These are phyloP conservation scores for Condylura cristata DNA, from an alignment of 2,113 vertebrate species.

Conservation along the genomic window DNA sequence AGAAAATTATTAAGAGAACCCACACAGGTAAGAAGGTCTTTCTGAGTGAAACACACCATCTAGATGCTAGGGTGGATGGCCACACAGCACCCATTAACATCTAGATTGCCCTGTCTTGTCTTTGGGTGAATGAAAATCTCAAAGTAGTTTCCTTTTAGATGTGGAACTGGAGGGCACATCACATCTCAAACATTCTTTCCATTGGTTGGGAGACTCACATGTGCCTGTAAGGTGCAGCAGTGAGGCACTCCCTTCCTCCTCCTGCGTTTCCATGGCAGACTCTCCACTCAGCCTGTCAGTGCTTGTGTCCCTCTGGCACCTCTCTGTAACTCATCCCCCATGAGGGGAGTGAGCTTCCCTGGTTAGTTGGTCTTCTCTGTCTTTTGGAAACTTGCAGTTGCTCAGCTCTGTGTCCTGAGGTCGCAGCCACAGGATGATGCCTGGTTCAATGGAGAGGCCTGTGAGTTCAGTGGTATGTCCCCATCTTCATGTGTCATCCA, in stretches of 20 bases:
- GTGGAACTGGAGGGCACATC: not conserved
- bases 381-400: not conserved
- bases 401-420: no score
- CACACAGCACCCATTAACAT: not conserved
- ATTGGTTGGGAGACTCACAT: not conserved
- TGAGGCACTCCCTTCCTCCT: no score
- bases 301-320: no score
- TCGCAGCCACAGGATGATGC: accelerated
- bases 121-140: not conserved
- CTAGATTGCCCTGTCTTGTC: not conserved
- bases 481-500: not conserved
- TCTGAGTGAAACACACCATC: not conserved
- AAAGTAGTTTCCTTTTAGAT: not conserved
- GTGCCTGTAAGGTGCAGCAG: not conserved
- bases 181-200: not conserved
- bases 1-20: no score
- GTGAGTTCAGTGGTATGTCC: accelerated
- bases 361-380: not conserved
- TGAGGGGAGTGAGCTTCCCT: not conserved
- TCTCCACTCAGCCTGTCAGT: no score
- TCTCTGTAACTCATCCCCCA: not conserved
- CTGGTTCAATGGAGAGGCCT: not conserved
- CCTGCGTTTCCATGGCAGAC: not conserved
- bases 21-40: not conserved
- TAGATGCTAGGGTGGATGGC: not conserved